These are phyloP conservation scores for Scolanthus callimorphus DNA, from an alignment of 92 coral and sea anemone species.

Conservation along the genomic window DNA sequence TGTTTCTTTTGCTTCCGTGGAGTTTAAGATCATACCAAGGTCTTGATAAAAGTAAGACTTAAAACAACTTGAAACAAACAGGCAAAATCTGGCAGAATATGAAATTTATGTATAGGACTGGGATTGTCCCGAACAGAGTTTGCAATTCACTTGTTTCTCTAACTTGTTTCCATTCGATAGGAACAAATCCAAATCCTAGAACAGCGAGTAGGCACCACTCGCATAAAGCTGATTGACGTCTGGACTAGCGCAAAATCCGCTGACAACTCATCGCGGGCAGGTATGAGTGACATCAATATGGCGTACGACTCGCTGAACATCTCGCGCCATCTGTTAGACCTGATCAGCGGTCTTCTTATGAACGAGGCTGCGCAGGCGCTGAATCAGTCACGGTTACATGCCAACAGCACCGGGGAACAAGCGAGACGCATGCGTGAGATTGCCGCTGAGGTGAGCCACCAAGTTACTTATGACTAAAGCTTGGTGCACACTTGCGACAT, in stretches of 20 bases:
- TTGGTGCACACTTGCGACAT: too few relatives aligned
- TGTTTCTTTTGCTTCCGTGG: too few relatives aligned
- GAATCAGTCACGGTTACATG: conserved; percentile 53
- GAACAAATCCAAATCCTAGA: conserved; percentile 17
- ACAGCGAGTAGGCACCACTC: conserved; percentile 27
- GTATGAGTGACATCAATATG: conserved; percentile 40
- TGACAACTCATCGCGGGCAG: conserved; percentile 35
- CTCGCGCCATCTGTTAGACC: conserved; percentile 61
- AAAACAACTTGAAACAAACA: neutral
- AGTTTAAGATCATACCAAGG: too few relatives aligned
- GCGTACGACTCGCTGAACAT: conserved; percentile 76
- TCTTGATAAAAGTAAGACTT: neutral
- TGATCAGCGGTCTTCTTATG: conserved; percentile 35
- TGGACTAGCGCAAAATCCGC: conserved; percentile 43
- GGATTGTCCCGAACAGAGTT: too few relatives aligned
- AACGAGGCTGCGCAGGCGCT: conserved; percentile 42
- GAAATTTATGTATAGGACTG: neutral
- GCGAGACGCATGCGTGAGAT: conserved; percentile 64
- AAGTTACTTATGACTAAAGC: too few relatives aligned
- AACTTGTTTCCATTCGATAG: too few relatives aligned
- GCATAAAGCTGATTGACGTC: conserved; percentile 35
- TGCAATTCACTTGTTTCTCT: too few relatives aligned
- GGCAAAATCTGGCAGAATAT: neutral
- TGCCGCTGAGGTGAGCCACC: conserved; percentile 56
- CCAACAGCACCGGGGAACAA: conserved; percentile 63